A percentile compares a stretch with the other conserved stretches of the same genome.
Conservation (phyloP, 2,888 invertebrate genomes). For the Cremastinae sp. region DNA sequence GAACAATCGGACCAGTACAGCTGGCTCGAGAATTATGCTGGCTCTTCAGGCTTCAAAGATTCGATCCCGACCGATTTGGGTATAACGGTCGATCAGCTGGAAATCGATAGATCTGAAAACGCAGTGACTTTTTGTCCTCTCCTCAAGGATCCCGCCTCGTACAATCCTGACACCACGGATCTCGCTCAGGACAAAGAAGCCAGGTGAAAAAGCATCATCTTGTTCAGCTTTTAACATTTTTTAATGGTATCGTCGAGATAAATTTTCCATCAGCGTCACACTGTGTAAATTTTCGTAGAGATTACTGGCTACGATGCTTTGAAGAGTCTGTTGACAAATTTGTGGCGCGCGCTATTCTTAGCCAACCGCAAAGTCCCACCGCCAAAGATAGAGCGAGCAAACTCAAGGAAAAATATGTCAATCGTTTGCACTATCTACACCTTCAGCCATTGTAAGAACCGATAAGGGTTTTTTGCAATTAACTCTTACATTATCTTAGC, state of each 20-base stretch:
- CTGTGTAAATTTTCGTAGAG: constrained; percentile 73
- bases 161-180: constrained; percentile 96
- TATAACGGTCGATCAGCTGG: constrained; percentile 77
- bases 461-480: no score
- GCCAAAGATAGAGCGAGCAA: constrained; percentile 90
- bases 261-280: constrained; percentile 10
- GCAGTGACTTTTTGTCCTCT: constrained; percentile 87
- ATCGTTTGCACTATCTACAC: constrained; percentile 88
- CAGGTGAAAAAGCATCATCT: constrained; percentile 80
- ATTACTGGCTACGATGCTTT: constrained; percentile 96
- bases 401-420: constrained; percentile 91
- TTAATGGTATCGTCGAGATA: not conserved
- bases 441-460: constrained; percentile 89
- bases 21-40: constrained; percentile 87
- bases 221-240: not conserved
- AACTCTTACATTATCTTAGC: no score
- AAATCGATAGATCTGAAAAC: constrained; percentile 81
- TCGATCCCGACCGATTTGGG: constrained; percentile 79
- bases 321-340: constrained; percentile 93
- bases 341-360: constrained; percentile 89
- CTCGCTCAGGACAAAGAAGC: constrained; percentile 92
- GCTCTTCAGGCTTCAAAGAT: constrained; percentile 84
- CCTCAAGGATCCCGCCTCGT: constrained; percentile 88
- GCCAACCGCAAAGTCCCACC: constrained; percentile 88
- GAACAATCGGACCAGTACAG: constrained; percentile 84